Conservation (phyloP, 1,140 invertebrate genomes). For the Bombus cullumanus region DNA sequence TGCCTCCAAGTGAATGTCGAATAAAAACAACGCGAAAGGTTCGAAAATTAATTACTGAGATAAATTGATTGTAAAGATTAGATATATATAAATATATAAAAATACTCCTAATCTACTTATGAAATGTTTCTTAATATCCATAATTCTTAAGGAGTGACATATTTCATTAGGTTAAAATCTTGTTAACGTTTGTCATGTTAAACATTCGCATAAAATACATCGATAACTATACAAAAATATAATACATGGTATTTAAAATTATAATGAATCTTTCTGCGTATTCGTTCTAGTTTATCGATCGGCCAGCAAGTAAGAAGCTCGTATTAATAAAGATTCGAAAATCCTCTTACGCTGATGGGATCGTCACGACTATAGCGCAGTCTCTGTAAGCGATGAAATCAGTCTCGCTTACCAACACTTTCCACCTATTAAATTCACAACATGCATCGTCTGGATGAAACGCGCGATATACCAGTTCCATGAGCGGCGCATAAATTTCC, state of each 20-base stretch:
- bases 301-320: not conserved
- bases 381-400: constrained; percentile 58
- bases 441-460: constrained; percentile 44
- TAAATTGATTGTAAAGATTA: not conserved
- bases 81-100: too few relatives aligned
- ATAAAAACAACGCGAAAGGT: not conserved
- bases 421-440: constrained; percentile 55
- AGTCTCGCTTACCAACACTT: constrained; percentile 33
- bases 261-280: not conserved
- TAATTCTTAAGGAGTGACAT: too few relatives aligned
- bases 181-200: too few relatives aligned
- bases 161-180: too few relatives aligned
- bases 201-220: not conserved
- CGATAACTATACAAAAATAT: not conserved
- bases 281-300: not conserved
- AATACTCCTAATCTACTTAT: too few relatives aligned
- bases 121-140: too few relatives aligned
- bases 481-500: constrained; percentile 48
- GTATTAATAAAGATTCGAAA: constrained; percentile 54
- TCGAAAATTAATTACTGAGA: not conserved
- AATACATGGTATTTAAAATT: not conserved
- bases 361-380: constrained; percentile 54
- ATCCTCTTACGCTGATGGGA: constrained; percentile 54
- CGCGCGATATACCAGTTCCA: constrained; percentile 47
- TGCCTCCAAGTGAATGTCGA: too few relatives aligned